Conservation (phyloP, 2,888 invertebrate species). For the Caenorhabditis imperialis region DNA sequence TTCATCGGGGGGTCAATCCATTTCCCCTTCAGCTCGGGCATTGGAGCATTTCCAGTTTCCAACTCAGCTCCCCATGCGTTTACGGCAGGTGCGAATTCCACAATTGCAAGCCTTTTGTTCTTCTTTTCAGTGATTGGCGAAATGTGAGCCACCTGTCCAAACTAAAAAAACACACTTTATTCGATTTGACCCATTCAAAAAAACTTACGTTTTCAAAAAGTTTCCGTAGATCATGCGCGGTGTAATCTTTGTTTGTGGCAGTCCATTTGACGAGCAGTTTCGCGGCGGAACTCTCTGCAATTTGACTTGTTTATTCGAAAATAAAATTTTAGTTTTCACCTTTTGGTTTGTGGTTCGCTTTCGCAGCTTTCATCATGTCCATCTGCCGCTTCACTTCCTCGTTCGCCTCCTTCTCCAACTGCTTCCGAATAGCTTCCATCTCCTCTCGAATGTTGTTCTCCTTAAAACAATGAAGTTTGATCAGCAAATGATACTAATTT, state of each 20-base stretch:
- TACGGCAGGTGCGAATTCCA: conserved; percentile 43
- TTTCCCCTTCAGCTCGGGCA: conserved; percentile 34
- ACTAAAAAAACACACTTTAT: conserved; percentile 17
- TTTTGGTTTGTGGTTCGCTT: not conserved
- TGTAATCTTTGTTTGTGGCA: conserved; percentile 24
- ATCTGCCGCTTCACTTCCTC: conserved; percentile 55
- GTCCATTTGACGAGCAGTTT: conserved; percentile 51
- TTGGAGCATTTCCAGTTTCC: conserved; percentile 33
- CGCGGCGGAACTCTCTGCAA: conserved; percentile 7
- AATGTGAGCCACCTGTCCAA: conserved; percentile 35
- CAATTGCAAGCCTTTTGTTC: conserved; percentile 27
- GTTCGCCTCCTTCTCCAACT: conserved; percentile 55
- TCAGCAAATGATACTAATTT: conserved; percentile 7
- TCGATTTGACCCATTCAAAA: not conserved
- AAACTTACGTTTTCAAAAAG: conserved; percentile 32
- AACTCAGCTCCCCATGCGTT: conserved; percentile 58
- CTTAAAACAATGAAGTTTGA: too few species aligned
- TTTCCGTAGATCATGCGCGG: conserved; percentile 19
- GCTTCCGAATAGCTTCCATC: conserved; percentile 55
- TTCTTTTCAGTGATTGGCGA: conserved; percentile 34
- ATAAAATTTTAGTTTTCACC: conserved; percentile 1
- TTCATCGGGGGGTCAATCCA: conserved; percentile 44
- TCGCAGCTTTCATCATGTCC: conserved; percentile 15
- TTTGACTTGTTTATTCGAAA: conserved; percentile 1
- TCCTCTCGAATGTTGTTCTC: conserved; percentile 48